Evolutionary conservation across 2,888 invertebrate genomes (phyloP), one percentile per base, ranked within the genome.

Genomic region (Epistrophe eligans): DNA sequence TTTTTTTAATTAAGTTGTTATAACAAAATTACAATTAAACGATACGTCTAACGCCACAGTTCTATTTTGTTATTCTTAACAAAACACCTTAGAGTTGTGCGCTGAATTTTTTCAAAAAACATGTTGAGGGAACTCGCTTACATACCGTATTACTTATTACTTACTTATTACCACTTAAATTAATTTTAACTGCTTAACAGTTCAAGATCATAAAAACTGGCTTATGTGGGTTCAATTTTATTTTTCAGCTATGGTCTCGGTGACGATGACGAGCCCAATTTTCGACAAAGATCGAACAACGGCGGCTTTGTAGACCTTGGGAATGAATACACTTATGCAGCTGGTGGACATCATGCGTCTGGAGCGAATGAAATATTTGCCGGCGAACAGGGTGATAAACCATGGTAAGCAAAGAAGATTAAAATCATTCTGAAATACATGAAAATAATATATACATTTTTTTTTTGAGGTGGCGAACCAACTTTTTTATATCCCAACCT

Each of bases 401-500:
- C 93, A 79, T 93, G 93, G 93, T 92, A 89, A 89, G 85, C 57
- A 11, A n/a, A n/a, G 8, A 24, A 8, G 2, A 15, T 15, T 28
- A 4, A 8, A 4, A 9, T 17, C n/a, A 17, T 48, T 24, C 7
- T 24, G 7, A 24, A 15, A 32, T 15, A 7, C 28, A 32, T 32
- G 32, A 52, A 24, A 8, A n/a, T 32, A 32, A 55, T 19, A 17
- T 45, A 2, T 24, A 2, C 24, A n/a, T 17, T 8, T 10, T 7
- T 62, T 15, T 10, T 89, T 90, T 88, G 89, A 99, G 98, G 98
- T 99, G 98, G 98, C 97, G 98, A 93, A 96, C 98, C 40, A 98
- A 98, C 92, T 98, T 99, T 93, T 98, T 99, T 92, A 96, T 99
- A 93, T 98, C 98, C 43, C 98, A 99, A 93, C 98, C 98, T 45